Evolutionary conservation across 2,888 invertebrate species (phyloP).

Genomic region (Smittia aterrima): DNA sequence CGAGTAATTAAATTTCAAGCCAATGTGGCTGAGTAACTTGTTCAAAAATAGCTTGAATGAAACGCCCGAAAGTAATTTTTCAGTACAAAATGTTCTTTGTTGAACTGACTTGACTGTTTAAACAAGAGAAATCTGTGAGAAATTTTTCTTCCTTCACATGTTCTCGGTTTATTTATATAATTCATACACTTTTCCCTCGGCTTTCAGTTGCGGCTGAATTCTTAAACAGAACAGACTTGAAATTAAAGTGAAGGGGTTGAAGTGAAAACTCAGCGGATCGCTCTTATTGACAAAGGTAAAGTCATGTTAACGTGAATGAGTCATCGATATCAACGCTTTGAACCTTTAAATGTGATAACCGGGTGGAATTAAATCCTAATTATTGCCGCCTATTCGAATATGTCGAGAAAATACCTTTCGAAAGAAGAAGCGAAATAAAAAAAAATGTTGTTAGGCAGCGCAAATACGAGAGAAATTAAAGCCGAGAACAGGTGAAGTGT

Average conservation of each 20-base stretch:
- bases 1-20: background rate
- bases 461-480: background rate
- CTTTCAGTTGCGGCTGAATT: conserved; percentile 32
- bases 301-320: too few species aligned
- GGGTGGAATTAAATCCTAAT: too few species aligned
- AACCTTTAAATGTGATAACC: too few species aligned
- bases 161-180: conserved; percentile 22
- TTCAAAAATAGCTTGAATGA: background rate
- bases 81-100: background rate
- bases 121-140: background rate
- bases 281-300: too few species aligned
- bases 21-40: background rate
- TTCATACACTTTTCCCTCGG: conserved; percentile 22
- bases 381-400: too few species aligned
- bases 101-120: background rate
- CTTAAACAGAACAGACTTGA: conserved; percentile 18
- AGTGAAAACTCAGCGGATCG: too few species aligned
- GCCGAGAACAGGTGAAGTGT: conserved; percentile 35
- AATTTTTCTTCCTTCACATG: background rate
- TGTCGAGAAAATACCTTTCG: too few species aligned
- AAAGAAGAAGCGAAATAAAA: background rate
- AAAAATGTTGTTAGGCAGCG: background rate
- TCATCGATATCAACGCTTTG: too few species aligned
- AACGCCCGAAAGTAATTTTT: background rate
- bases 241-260: too few species aligned